A percentile compares a stretch with the other conserved stretches of the same genome.
Conservation (phyloP, 2,888 invertebrate species). For the Drosophila niveifrons region DNA sequence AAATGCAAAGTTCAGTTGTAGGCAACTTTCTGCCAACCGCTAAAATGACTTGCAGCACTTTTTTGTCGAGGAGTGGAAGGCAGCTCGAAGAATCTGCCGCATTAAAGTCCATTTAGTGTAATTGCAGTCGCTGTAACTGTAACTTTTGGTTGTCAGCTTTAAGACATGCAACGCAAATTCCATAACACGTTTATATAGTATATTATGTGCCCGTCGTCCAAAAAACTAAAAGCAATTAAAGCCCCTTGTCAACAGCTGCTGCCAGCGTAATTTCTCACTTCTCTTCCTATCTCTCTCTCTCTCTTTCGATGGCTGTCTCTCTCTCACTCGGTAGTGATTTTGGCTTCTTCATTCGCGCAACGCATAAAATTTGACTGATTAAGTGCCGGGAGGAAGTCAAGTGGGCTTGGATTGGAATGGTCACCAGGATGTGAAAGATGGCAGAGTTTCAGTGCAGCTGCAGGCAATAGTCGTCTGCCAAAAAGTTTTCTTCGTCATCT, state of each 20-base stretch:
- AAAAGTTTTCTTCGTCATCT: conserved; percentile 39
- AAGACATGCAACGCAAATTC: conserved; percentile 52
- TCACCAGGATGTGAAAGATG: neutral
- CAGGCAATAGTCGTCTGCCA: conserved; percentile 57
- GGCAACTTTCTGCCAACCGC: conserved; percentile 63
- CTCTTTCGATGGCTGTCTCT: neutral
- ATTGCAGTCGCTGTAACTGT: conserved; percentile 58
- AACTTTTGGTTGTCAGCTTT: conserved; percentile 46
- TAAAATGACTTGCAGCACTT: conserved; percentile 70
- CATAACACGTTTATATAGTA: conserved; percentile 45
- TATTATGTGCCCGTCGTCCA: conserved; percentile 42
- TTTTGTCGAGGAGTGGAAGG: conserved; percentile 11
- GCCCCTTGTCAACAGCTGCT: conserved; percentile 67
- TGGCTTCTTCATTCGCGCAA: conserved; percentile 36
- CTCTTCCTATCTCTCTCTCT: neutral
- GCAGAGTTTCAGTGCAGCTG: conserved; percentile 60
- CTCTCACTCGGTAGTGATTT: conserved; percentile 2
- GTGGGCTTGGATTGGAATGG: conserved; percentile 17
- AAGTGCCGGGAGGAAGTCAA: conserved; percentile 65
- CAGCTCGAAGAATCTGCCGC: conserved; percentile 52
- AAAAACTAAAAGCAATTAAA: conserved; percentile 74
- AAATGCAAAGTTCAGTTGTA: conserved; percentile 70
- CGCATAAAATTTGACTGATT: conserved; percentile 74
- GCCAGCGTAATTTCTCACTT: conserved; percentile 7
- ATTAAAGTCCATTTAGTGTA: conserved; percentile 77